phyloP scores from a whole-genome alignment of 2,113 vertebrate species.

The Gorsachius goisagi region DNA sequence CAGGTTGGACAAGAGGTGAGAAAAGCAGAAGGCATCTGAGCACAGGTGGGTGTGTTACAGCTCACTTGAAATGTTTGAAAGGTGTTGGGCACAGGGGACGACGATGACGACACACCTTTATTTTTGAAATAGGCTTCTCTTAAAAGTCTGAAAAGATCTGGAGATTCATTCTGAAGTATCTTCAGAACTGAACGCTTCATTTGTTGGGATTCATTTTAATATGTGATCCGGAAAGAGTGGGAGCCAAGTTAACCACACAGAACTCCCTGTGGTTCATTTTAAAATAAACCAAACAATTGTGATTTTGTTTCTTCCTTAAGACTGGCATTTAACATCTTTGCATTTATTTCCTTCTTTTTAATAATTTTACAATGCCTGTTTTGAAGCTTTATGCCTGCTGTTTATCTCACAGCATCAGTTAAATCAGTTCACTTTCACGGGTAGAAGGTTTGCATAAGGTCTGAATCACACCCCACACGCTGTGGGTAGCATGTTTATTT shows the following conservation, averaged over 20 bases:
- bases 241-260: neutral
- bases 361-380: neutral
- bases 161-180: neutral
- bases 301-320: neutral
- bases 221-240: neutral
- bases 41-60: fast-evolving
- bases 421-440: neutral
- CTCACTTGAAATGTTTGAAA: neutral
- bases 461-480: neutral
- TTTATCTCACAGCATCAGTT: neutral
- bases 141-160: neutral
- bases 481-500: neutral
- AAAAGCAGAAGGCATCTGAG: neutral
- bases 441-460: neutral
- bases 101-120: neutral
- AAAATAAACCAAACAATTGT: neutral
- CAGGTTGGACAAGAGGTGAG: fast-evolving
- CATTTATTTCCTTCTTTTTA: neutral
- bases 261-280: neutral
- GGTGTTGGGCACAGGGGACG: fast-evolving
- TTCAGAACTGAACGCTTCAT: neutral
- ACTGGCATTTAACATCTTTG: neutral
- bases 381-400: neutral
- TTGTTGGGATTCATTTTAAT: neutral
- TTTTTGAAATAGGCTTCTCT: neutral